These are phyloP conservation scores for Oscheius myriophilus DNA, from an alignment of 2,888 invertebrate genomes.

Conservation along the genomic window DNA sequence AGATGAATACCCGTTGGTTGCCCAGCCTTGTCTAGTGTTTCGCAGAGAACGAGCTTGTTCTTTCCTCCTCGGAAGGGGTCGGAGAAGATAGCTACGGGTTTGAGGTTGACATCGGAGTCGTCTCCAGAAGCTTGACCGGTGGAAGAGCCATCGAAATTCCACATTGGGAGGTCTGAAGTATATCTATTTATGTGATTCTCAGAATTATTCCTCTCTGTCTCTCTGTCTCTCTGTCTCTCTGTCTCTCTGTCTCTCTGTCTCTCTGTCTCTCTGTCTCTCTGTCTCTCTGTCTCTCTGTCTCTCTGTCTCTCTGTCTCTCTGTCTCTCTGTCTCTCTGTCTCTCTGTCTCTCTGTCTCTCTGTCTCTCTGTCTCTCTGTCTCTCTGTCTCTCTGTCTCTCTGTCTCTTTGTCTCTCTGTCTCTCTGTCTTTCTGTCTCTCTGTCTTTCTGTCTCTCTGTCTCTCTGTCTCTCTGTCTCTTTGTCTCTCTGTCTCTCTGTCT, in stretches of 20 bases:
- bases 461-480: too few species aligned
- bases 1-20: conserved; percentile 55
- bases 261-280: not conserved
- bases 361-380: not conserved
- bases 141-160: conserved; percentile 74
- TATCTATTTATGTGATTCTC: too few species aligned
- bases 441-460: conserved; percentile 8
- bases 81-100: conserved; percentile 90
- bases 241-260: conserved; percentile 1
- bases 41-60: conserved; percentile 89
- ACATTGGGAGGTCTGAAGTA: conserved; percentile 72
- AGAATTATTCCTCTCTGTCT: not conserved
- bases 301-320: conserved; percentile 10
- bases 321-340: conserved; percentile 7
- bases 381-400: not conserved
- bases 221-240: conserved; percentile 7
- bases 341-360: not conserved
- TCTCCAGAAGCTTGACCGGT: conserved; percentile 73
- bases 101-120: conserved; percentile 83
- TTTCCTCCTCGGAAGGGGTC: conserved; percentile 87
- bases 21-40: conserved; percentile 72
- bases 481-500: conserved; percentile 1
- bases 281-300: not conserved
- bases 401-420: too few species aligned
- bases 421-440: not conserved